Evolutionary conservation across 1,140 invertebrate species (phyloP), one percentile per base, ranked within the genome.

Genomic region (Drosophila teissieri): DNA sequence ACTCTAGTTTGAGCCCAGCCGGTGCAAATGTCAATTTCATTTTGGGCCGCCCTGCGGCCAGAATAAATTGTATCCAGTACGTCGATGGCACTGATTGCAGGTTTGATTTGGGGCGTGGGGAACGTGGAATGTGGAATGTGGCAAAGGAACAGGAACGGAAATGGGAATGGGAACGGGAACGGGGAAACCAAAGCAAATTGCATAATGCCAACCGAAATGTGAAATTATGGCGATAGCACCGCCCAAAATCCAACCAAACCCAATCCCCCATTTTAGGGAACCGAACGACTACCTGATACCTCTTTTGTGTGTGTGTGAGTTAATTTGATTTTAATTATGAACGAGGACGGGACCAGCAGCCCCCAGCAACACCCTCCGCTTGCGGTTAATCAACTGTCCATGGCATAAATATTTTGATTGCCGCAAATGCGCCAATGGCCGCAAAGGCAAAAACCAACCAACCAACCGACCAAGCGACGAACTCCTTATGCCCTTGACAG

Each of bases 311-410:
- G 65, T 80, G 55, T 76, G 62, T 52, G 65, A 45, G 83, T 73
- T 88, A 89, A 88, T 88, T 88, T 88, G 83, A 89, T 88, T 88
- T 88, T 88, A 88, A 88, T 89, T 83, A 88, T 88, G 68, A 84
- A 88, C 75, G 54, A 77, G 62, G 39, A 14, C 46, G 34, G 65
- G 14, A 46, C 56, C 44, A 62, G 39, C 34, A 48, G 40, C 40
- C 36, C 63, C 46, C 57, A 54, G 81, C 82, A 64, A 49, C 68
- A n/a, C n/a, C n/a, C n/a, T n/a, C 54, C 61, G 70, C 83, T 73
- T 88, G 84, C 73, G 84, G 80, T 88, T 83, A 89, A 88, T 88
- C 80, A 88, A 79, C 84, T 83, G 75, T 58, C 63, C 67, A 60
- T 80, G 72, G 67, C 84, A 88, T 86, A 79, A 88, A 86, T 88